Evolutionary conservation across 2,113 vertebrate genomes (phyloP).

Genomic region (Platycercus adscitus): DNA sequence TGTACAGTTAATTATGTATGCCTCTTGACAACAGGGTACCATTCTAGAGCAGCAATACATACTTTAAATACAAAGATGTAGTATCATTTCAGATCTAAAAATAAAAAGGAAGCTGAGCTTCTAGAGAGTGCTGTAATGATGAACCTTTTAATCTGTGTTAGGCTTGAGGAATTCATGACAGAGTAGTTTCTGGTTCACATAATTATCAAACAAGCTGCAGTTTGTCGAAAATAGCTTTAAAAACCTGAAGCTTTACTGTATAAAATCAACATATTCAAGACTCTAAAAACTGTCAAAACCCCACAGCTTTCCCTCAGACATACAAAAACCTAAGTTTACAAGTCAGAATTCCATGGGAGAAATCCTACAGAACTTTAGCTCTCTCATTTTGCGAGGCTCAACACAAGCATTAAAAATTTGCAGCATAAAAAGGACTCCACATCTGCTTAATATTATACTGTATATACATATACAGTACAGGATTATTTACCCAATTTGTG

Average conservation of each 20-base stretch:
- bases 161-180: conserved; percentile 39
- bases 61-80: conserved; percentile 77
- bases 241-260: conserved; percentile 73
- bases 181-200: conserved; percentile 67
- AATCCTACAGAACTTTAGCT: conserved; percentile 55
- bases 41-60: conserved; percentile 80
- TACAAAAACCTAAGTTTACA: conserved; percentile 70
- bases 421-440: conserved; percentile 61
- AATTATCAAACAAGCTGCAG: conserved; percentile 72
- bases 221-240: conserved; percentile 78
- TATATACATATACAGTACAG: conserved; percentile 23
- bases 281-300: conserved; percentile 68
- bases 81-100: conserved; percentile 75
- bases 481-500: conserved; percentile 40
- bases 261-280: conserved; percentile 70
- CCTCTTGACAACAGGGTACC: conserved; percentile 81
- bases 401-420: conserved; percentile 29
- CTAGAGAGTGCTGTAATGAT: conserved; percentile 65
- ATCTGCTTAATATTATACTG: conserved; percentile 35
- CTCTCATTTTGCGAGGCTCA: conserved; percentile 36
- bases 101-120: conserved; percentile 64
- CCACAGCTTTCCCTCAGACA: conserved; percentile 71
- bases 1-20: conserved; percentile 77
- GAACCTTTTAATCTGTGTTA: conserved; percentile 35
- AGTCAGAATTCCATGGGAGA: conserved; percentile 65